These are phyloP conservation scores for Cephalopterus ornatus DNA, from an alignment of 2,113 vertebrate species.

Conservation along the genomic window DNA sequence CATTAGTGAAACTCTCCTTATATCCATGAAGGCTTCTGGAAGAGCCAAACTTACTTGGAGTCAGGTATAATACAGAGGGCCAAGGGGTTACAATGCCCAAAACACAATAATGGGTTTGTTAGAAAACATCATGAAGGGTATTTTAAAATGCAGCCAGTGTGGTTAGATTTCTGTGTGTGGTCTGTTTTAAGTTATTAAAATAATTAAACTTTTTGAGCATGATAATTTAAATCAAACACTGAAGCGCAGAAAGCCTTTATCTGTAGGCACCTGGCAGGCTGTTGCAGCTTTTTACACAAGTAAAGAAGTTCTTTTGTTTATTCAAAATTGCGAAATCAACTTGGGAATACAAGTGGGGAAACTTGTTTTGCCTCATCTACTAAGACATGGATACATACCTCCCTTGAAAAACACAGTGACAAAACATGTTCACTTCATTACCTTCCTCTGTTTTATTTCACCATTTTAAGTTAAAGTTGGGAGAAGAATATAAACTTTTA, in stretches of 20 bases:
- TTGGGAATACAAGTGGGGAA: background rate
- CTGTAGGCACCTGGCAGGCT: constrained; percentile 14
- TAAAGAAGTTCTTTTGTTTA: background rate
- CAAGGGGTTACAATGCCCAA: background rate
- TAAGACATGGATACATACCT: background rate
- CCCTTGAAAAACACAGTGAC: background rate
- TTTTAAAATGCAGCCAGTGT: background rate
- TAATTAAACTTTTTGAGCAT: background rate
- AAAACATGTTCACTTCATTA: background rate
- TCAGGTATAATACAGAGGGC: background rate
- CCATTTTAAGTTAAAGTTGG: background rate
- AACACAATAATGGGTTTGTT: background rate
- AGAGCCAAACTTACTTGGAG: background rate
- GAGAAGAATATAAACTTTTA: background rate
- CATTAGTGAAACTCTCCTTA: background rate
- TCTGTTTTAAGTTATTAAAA: constrained; percentile 1
- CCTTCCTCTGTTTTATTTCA: background rate
- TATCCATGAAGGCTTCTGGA: background rate
- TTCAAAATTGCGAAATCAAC: background rate
- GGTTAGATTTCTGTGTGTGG: background rate
- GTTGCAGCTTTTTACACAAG: background rate
- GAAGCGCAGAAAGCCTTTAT: background rate
- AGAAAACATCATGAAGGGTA: background rate
- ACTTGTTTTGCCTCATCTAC: constrained; percentile 17
- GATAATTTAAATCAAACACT: background rate